Evolutionary conservation across 2,888 invertebrate genomes (phyloP), one percentile per base, ranked within the genome.

Genomic region (Pyrrhosoma nymphula): DNA sequence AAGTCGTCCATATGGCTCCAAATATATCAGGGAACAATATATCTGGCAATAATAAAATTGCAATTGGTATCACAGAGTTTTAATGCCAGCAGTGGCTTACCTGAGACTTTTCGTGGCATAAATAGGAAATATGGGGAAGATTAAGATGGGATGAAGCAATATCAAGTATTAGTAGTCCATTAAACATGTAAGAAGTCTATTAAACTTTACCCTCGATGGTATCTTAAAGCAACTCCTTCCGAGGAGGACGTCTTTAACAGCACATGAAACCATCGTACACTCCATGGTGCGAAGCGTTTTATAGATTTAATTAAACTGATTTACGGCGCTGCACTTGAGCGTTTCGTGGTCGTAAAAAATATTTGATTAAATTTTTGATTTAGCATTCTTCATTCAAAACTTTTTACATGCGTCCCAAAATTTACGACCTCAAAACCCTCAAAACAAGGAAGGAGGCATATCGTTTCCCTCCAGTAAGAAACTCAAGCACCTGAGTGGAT

Each of bases 361-460:
- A 35, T 82, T 35, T 82, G 82, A 82, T 82, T 82, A 82, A 82
- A 82, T 82, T 82, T 82, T 82, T 35, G 82, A 82, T 82, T 30
- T 35, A 82, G 35, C n/a, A 82, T 82, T 35, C 30, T 82, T 82
- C 82, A 82, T 82, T 82, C 82, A 82, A 82, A 82, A 82, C 82
- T 82, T 82, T 82, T 82, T 82, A 82, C 82, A 8, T 1, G 0
- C 82, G 0, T 35, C 2, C 35, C 30, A 82, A 4, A 82, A 82
- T 35, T 35, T 82, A 82, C 16, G 35, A 26, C 35, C 26, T 82
- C 30, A 82, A 82, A 82, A 82, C 35, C 35, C 82, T 82, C 16
- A 30, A 82, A 82, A 82, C 18, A 35, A 16, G 35, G 82, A 35
- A 82, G 35, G 18, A 82, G 75, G 14, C 69, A 69, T 12, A 30